phyloP scores from a whole-genome alignment of 2,797 vertebrate genomes.

The Aldrovandia affinis region DNA sequence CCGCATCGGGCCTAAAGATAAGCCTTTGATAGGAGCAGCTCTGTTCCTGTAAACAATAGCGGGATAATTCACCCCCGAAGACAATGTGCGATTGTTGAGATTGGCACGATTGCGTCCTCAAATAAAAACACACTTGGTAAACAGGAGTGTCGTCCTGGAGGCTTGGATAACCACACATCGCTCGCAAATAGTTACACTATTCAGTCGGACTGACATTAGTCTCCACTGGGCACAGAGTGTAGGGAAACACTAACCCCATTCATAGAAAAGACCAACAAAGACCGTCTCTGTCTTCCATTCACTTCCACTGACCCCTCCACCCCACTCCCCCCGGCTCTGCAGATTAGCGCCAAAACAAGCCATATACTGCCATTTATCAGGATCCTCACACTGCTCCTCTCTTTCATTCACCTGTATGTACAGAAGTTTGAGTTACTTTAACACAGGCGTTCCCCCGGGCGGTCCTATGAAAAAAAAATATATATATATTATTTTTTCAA shows the following conservation, averaged over 20 bases:
- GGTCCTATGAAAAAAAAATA: background rate
- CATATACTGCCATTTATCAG: slow-evolving; percentile 20
- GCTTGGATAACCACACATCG: slow-evolving; percentile 12
- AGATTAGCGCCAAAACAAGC: slow-evolving; percentile 36
- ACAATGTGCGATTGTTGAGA: slow-evolving; percentile 6
- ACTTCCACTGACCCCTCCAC: slow-evolving; percentile 9
- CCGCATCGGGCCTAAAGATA: background rate
- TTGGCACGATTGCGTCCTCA: background rate
- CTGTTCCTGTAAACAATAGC: slow-evolving; percentile 1
- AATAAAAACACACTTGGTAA: slow-evolving; percentile 8
- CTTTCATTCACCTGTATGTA: slow-evolving; percentile 5
- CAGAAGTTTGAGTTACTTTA: background rate
- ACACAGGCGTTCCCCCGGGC: background rate
- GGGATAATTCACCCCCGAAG: background rate
- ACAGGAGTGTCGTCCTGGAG: background rate
- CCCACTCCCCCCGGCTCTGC: slow-evolving; percentile 18
- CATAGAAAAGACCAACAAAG: slow-evolving; percentile 26
- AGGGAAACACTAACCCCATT: slow-evolving; percentile 13
- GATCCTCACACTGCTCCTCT: background rate
- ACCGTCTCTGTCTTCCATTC: slow-evolving; percentile 23
- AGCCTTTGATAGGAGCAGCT: slow-evolving; percentile 17
- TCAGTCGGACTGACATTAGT: background rate
- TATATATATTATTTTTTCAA: background rate
- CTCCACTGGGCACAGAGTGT: background rate
- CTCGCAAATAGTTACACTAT: slow-evolving; percentile 16